Conservation (phyloP, 2,888 invertebrate genomes). For the Temnothorax unifasciatus region DNA sequence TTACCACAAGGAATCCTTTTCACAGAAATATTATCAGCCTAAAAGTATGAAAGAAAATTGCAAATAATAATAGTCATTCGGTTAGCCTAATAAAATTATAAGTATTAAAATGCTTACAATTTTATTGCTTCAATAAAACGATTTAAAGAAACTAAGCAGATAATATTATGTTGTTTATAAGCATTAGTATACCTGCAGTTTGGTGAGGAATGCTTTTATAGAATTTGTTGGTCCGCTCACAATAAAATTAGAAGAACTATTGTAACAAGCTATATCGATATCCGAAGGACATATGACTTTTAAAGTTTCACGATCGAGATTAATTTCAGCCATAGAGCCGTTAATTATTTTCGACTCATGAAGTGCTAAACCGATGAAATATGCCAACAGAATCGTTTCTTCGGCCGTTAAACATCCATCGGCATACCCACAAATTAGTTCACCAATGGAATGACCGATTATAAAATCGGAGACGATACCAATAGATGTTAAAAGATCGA, state of each 20-base stretch:
- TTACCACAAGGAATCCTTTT: constrained; percentile 94
- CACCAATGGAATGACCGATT: not conserved
- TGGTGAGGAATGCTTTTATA: constrained; percentile 89
- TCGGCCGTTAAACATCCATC: constrained; percentile 93
- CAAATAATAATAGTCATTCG: too few relatives aligned
- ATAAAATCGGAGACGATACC: not conserved
- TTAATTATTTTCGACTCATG: constrained; percentile 85
- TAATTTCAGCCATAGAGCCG: constrained; percentile 96
- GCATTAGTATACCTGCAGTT: constrained; percentile 85
- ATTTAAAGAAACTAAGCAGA: not conserved
- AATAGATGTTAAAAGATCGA: not conserved
- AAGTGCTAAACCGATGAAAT: constrained; percentile 78
- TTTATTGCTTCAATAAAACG: too few relatives aligned
- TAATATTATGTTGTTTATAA: not conserved
- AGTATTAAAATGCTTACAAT: too few relatives aligned
- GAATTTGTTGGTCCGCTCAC: constrained; percentile 93
- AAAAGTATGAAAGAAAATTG: not conserved
- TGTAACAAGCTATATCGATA: constrained; percentile 95
- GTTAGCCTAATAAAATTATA: too few relatives aligned
- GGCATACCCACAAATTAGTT: constrained; percentile 93
- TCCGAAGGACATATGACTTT: constrained; percentile 90
- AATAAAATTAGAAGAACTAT: constrained; percentile 94
- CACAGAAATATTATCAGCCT: constrained; percentile 92
- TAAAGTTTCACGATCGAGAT: constrained; percentile 88
- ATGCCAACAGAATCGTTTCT: constrained; percentile 79